Evolutionary conservation across 2,797 vertebrate species (phyloP).

Genomic region (Cryptoblepharus egeriae): DNA sequence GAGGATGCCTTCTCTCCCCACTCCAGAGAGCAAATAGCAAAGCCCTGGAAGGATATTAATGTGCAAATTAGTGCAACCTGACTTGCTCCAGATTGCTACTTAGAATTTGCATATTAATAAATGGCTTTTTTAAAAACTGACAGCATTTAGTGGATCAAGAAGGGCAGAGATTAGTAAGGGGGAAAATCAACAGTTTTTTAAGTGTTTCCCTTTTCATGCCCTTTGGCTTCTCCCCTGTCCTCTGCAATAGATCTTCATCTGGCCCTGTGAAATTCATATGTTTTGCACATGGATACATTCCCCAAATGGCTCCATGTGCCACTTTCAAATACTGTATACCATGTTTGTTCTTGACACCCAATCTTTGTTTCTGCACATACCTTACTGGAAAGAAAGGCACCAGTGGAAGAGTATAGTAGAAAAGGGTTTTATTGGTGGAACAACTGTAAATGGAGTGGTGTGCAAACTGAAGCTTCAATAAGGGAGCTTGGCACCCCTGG

Average conservation of each 20-base stretch:
- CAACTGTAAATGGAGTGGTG: not conserved
- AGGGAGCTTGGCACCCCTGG: not conserved
- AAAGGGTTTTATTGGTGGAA: not conserved
- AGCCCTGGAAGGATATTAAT: slow-evolving; percentile 84
- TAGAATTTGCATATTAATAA: slow-evolving; percentile 87
- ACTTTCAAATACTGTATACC: not conserved
- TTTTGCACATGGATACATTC: not conserved
- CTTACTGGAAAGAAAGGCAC: not conserved
- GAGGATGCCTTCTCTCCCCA: slow-evolving; percentile 48
- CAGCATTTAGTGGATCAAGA: slow-evolving; percentile 81
- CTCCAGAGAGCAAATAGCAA: slow-evolving; percentile 67
- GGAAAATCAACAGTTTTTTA: not conserved
- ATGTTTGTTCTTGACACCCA: not conserved
- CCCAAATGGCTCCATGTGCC: not conserved
- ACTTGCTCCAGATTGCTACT: slow-evolving; percentile 83
- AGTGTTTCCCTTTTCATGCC: slow-evolving; percentile 41
- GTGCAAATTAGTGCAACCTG: slow-evolving; percentile 84
- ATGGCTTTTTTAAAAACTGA: slow-evolving; percentile 75
- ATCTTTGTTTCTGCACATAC: not conserved
- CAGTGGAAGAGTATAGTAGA: not conserved
- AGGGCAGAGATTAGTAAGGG: slow-evolving; percentile 71
- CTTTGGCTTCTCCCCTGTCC: slow-evolving; percentile 42
- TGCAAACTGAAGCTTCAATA: not conserved
- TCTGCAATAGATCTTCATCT: slow-evolving; percentile 34
- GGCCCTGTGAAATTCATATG: slow-evolving; percentile 26